A percentile compares a stretch with the other conserved stretches of the same genome.
phyloP scores from a whole-genome alignment of 2,888 invertebrate species.

The Drosophila austrosaltans region DNA sequence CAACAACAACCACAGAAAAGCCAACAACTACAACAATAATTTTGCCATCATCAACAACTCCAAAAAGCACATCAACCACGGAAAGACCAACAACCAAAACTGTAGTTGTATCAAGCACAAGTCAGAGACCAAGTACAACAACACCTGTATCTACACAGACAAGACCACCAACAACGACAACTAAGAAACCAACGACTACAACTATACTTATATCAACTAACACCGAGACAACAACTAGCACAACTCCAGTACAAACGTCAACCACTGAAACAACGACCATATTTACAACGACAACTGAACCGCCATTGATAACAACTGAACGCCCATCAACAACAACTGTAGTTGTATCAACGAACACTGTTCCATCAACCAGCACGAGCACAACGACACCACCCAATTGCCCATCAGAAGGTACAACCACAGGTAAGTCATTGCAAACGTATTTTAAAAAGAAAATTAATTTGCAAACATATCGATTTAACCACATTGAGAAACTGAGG shows the following conservation, averaged over 20 bases:
- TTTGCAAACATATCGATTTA: neutral
- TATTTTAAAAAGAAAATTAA: neutral
- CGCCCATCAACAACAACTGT: too few relatives aligned
- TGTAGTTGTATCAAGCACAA: neutral
- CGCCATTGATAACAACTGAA: too few relatives aligned
- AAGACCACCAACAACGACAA: constrained; percentile 6
- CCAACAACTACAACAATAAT: neutral
- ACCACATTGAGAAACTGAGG: neutral
- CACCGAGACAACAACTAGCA: neutral
- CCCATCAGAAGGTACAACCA: constrained; percentile 18
- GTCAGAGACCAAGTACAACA: constrained; percentile 17
- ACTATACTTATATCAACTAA: neutral
- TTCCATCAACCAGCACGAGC: constrained; percentile 15
- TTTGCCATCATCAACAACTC: too few relatives aligned
- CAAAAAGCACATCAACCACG: too few relatives aligned
- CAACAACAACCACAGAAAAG: constrained; percentile 9
- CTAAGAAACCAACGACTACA: constrained; percentile 15
- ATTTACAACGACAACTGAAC: neutral
- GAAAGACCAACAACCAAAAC: too few relatives aligned
- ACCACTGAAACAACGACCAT: constrained; percentile 3
- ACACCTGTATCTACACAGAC: constrained; percentile 11
- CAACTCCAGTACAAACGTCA: constrained; percentile 8
- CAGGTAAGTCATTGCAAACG: constrained; percentile 29
- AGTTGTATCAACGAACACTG: neutral
- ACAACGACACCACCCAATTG: constrained; percentile 25